Evolutionary conservation across 1,140 invertebrate genomes (phyloP).

Genomic region (Odontomachus brunneus): DNA sequence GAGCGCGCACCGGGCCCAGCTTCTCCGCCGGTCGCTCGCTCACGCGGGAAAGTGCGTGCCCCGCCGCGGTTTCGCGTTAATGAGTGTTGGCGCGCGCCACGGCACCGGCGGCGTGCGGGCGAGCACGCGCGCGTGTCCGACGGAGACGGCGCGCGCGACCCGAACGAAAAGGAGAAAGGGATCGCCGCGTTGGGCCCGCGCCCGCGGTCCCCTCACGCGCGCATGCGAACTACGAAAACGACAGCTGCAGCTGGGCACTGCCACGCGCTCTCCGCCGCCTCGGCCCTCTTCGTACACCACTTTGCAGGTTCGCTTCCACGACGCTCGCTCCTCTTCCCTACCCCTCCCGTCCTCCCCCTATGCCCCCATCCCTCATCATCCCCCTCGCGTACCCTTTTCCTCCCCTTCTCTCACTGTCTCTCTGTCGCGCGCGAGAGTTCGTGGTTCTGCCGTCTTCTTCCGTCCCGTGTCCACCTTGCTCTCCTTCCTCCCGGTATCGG

Average conservation of each 20-base stretch:
- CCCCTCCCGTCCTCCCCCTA: background rate
- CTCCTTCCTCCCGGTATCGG: conserved; percentile 19
- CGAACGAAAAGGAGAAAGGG: conserved; percentile 38
- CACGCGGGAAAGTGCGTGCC: conserved; percentile 65
- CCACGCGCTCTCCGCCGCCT: conserved; percentile 80
- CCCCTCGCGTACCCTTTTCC: conserved; percentile 26
- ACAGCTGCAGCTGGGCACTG: conserved; percentile 82
- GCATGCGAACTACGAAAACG: conserved; percentile 66
- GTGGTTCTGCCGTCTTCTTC: conserved; percentile 14
- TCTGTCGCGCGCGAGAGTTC: conserved; percentile 45
- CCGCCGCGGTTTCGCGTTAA: conserved; percentile 73
- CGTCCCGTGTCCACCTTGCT: conserved; percentile 28
- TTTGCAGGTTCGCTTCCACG: conserved; percentile 72
- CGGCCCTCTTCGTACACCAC: conserved; percentile 66
- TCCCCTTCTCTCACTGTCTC: conserved; percentile 39
- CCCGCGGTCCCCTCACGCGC: conserved; percentile 35
- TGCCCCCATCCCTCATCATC: background rate
- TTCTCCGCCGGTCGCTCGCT: conserved; percentile 28
- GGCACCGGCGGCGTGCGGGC: conserved; percentile 60
- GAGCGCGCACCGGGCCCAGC: background rate
- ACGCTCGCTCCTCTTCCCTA: conserved; percentile 28
- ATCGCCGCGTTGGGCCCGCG: background rate
- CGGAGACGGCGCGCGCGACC: conserved; percentile 55
- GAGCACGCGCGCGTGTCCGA: conserved; percentile 44
- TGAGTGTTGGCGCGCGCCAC: conserved; percentile 78